These are phyloP conservation scores for Plecotus auritus DNA, from an alignment of 2,113 vertebrate species.

Conservation along the genomic window DNA sequence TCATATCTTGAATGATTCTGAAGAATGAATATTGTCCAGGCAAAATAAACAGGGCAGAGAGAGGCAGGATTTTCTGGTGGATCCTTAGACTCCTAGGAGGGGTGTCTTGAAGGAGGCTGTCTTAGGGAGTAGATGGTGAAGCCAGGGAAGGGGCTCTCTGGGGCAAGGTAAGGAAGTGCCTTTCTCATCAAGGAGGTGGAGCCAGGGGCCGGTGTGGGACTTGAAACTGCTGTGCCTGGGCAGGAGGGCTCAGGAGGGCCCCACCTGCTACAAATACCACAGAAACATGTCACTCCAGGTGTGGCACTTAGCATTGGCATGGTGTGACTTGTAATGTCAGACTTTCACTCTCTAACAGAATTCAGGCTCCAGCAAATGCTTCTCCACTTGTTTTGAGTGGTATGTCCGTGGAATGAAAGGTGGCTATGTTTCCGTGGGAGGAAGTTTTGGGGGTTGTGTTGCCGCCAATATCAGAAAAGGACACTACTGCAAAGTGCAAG, in stretches of 20 bases:
- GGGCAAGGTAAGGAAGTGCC: not conserved
- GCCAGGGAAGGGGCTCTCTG: not conserved
- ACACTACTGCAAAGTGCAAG: not conserved
- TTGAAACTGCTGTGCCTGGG: not conserved
- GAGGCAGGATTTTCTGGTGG: not conserved
- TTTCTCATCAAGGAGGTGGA: not conserved
- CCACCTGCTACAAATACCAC: accelerated
- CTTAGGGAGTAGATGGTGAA: not conserved
- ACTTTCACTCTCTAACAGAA: not conserved
- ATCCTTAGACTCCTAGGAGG: not conserved
- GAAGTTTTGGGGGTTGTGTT: not conserved
- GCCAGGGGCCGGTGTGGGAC: not conserved
- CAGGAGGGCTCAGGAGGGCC: not conserved
- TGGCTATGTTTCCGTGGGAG: not conserved
- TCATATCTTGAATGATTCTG: not conserved
- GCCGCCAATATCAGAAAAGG: not conserved
- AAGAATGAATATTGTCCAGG: not conserved
- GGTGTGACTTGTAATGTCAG: not conserved
- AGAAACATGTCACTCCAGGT: not conserved
- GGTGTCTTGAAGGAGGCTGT: not conserved
- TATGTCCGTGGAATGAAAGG: not conserved
- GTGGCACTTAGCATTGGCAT: not conserved
- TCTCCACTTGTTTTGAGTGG: not conserved
- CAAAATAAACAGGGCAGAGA: not conserved
- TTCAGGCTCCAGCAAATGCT: not conserved